A percentile compares a stretch with the other conserved stretches of the same genome.
These are phyloP conservation scores for Panagrolaimus sp. DNA, from an alignment of 1,140 invertebrate species.

Conservation along the genomic window DNA sequence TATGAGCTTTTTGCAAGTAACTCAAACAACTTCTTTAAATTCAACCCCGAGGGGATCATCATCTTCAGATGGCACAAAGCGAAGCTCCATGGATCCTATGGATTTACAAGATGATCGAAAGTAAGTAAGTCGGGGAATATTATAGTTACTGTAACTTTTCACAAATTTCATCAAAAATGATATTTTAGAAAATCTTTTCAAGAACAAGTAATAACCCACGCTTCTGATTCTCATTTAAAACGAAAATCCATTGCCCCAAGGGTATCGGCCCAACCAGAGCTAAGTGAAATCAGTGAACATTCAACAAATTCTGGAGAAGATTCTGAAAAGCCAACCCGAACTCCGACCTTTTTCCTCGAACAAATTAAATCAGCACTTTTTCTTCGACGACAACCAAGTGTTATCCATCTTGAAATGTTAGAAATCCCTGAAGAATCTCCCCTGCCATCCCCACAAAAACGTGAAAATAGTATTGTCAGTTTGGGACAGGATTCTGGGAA, in stretches of 20 bases:
- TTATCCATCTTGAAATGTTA: too few species aligned
- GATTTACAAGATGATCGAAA: background rate
- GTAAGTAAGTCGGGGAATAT: background rate
- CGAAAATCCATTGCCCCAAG: background rate
- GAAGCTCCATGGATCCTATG: background rate
- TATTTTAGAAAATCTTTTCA: background rate
- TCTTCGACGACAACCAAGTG: too few species aligned
- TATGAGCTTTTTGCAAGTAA: conserved; percentile 23
- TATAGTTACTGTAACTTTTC: background rate
- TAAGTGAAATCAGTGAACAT: conserved; percentile 1
- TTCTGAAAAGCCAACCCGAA: too few species aligned
- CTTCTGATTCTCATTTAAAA: background rate
- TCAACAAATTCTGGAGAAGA: background rate
- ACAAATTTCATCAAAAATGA: background rate
- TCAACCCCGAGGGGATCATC: conserved; percentile 26
- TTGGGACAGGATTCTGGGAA: too few species aligned
- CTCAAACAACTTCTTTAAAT: conserved; percentile 30
- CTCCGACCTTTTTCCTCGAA: too few species aligned
- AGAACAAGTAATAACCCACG: background rate
- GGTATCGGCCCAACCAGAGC: background rate
- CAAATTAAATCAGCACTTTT: too few species aligned
- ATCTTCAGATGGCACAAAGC: conserved; percentile 17
- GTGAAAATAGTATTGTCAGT: too few species aligned
- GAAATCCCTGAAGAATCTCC: too few species aligned
- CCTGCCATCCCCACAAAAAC: too few species aligned